Evolutionary conservation across 1,140 invertebrate species (phyloP).

Genomic region (Manduca sexta): DNA sequence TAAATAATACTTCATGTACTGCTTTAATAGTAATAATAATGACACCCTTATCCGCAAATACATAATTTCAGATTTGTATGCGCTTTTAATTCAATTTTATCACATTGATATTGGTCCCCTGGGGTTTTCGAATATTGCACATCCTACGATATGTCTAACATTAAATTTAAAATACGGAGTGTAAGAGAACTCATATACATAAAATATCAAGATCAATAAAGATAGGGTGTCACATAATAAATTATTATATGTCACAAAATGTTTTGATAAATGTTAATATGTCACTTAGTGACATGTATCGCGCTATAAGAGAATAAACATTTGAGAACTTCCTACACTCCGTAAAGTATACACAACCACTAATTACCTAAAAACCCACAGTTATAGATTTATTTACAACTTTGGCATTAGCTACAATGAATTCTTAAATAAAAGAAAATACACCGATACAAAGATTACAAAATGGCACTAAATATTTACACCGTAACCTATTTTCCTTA

Average conservation of each 20-base stretch:
- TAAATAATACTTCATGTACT: no score
- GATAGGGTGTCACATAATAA: no score
- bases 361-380: constrained; percentile 4
- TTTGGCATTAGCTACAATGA: constrained; percentile 60
- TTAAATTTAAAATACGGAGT: not conserved
- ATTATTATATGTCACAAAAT: no score
- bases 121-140: not conserved
- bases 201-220: not conserved
- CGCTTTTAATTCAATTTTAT: not conserved
- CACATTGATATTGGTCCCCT: constrained; percentile 5
- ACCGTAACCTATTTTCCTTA: constrained; percentile 48
- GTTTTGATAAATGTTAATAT: no score
- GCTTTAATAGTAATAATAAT: not conserved
- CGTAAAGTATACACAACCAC: constrained; percentile 35
- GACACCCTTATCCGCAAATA: constrained; percentile 1
- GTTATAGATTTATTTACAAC: constrained; percentile 36
- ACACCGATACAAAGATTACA: constrained; percentile 32
- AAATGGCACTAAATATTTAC: constrained; percentile 70
- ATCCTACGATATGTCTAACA: not conserved
- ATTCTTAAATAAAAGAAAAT: constrained; percentile 21
- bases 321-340: not conserved
- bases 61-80: not conserved
- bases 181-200: not conserved
- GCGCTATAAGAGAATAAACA: no score
- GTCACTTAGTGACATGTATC: no score